Base-by-base conservation (phyloP, 2,888 invertebrate genomes). In the Eupithecia insigniata region DNA sequence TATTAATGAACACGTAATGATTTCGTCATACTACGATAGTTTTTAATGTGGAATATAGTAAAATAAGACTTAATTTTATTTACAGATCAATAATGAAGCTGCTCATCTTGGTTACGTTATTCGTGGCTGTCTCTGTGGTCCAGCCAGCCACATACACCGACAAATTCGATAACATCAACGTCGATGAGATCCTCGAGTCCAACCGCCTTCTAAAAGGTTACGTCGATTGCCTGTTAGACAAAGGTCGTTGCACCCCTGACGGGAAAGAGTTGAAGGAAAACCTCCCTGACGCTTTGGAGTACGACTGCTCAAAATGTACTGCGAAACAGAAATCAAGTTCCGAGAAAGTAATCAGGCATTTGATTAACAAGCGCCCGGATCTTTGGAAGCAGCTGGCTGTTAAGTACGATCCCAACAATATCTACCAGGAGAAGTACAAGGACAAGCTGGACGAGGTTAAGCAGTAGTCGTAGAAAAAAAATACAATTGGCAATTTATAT, bases 261-360 rank as follows among this genome's bases (percentile, higher is more conserved):
- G 96, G 95, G 60, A 95, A 95, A 76, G 95, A 96, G 78, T 88
- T 94, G 1, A 94, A 94, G 72, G 93, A 94, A 75, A 90, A 95
- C 1, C 91, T 97, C 2, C 97, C 97, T 0, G 97, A 97, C 78
- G 97, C 97, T 0, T 85, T 97, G 61, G 94, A 95, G 79, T 95
- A 95, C 46, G 96, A 96, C 67, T 97, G 97, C 87, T 85, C 89
- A 66, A 96, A 96, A 86, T 97, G 97, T 85, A 96, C 96, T 87
- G 78, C 95, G 88, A 95, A 95, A 95, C 94, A 94, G 74, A 93
- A 92, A 76, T 71, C 78, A 1, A 84, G 89, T 0, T 88, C 96
- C 69, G 96, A 96, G 80, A 96, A 96, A 86, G 96, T 97, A 0
- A 95, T 97, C 74, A 95, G 94, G 60, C 95, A 92, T 85, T 90